A percentile compares a stretch with the other conserved stretches of the same genome.
These are phyloP conservation scores for Archivesica marissinica DNA, from an alignment of 1,140 invertebrate genomes.

Conservation along the genomic window DNA sequence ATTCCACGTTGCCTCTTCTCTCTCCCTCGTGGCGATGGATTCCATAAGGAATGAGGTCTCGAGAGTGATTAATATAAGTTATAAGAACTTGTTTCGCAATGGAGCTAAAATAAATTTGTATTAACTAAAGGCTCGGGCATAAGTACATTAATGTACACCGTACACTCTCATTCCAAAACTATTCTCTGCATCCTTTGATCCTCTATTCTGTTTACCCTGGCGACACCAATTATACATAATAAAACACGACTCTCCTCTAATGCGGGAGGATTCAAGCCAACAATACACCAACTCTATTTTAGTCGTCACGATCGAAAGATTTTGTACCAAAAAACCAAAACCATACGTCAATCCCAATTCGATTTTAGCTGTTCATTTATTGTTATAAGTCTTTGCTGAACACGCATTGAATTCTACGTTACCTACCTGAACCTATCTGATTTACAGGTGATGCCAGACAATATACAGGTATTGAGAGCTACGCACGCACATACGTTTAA, in stretches of 20 bases:
- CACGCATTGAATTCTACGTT: neutral
- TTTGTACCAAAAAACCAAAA: neutral
- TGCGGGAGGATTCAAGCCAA: neutral
- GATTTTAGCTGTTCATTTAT: neutral
- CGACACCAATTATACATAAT: no score
- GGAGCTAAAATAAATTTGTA: no score
- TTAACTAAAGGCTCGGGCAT: no score
- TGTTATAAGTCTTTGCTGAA: neutral
- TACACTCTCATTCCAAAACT: neutral
- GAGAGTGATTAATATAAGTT: no score
- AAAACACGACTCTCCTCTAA: neutral
- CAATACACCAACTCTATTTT: neutral
- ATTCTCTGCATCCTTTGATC: neutral
- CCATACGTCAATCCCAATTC: conserved; percentile 6
- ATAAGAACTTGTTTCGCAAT: no score
- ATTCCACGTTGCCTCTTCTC: no score
- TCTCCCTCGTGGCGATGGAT: no score
- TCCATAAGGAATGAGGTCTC: no score
- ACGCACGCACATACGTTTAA: neutral
- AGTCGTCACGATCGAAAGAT: neutral
- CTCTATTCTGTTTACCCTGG: no score
- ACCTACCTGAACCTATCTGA: no score
- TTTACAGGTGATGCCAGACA: neutral
- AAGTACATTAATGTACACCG: no score
- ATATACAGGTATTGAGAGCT: neutral